Evolutionary conservation across 2,888 invertebrate genomes (phyloP).

Genomic region (Uropetala carovei): DNA sequence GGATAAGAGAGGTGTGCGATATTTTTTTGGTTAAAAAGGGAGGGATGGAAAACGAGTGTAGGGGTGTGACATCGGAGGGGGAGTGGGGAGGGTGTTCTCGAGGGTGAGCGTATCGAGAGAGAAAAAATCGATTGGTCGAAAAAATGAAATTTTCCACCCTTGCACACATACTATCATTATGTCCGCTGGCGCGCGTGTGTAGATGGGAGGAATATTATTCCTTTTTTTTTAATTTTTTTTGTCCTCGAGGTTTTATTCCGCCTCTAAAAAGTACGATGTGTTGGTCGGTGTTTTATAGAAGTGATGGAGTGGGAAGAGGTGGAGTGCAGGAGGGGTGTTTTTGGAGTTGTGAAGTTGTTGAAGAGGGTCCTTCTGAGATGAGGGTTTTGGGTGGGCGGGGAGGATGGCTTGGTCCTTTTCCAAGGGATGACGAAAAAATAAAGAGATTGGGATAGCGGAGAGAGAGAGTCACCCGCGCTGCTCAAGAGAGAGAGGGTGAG

Average conservation of each 20-base stretch:
- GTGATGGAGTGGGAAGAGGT: neutral
- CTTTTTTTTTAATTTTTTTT: neutral
- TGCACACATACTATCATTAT: neutral
- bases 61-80: neutral
- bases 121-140: conserved; percentile 53
- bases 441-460: neutral
- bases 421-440: too few species aligned
- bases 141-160: conserved; percentile 11
- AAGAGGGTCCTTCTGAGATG: conserved; percentile 46
- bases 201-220: neutral
- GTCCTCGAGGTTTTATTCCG: neutral
- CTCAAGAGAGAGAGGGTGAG: neutral
- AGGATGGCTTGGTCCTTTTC: neutral
- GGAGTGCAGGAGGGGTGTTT: conserved; percentile 6
- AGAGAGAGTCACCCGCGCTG: conserved; percentile 1
- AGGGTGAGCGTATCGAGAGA: neutral
- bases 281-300: neutral
- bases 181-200: neutral
- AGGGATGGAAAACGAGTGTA: too few species aligned
- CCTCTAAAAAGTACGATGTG: neutral
- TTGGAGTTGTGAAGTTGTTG: conserved; percentile 27
- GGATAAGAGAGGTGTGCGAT: conserved; percentile 12
- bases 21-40: too few species aligned
- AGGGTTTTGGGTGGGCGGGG: conserved; percentile 8
- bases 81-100: neutral